Base-by-base conservation (phyloP, 2,888 invertebrate genomes). In the Coronaproctus castanopsis region DNA sequence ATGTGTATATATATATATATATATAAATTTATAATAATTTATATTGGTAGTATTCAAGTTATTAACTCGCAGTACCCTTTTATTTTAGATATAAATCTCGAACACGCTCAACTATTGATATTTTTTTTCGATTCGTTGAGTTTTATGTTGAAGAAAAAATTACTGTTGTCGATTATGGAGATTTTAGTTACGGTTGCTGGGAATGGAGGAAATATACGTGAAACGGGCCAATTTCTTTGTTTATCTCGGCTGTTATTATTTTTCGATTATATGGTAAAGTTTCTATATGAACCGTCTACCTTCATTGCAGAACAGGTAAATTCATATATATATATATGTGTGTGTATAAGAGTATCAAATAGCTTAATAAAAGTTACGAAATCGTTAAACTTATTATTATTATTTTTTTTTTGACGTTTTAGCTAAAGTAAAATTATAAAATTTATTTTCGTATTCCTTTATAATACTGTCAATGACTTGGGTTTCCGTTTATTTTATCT, bases 81-180 rank as follows among this genome's bases (percentile, higher is more conserved):
- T n/a, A n/a, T n/a, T 74, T 23, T 74, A 80, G 95, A 95, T 76
- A 75, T 96, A 62, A 96, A 95, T 71, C 90, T 95, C 56, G 96
- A 96, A 71, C 95, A 96, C 72, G 87, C 92, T 0, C 95, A 96
- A 71, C 76, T 96, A 49, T 73, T 96, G 63, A 78, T 96, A 8
- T 95, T 95, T 71, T 75, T 96, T 14, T 96, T 96, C 73, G 95
- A 96, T 72, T 90, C 92, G 0, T 74, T 96, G 62, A 92, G 91
- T 67, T 76, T 96, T 63, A 92, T 93, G 89, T 92, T 95, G 73
- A 96, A 95, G 74, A 96, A 96, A 72, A 86, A 88, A 1, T 87
- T 96, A 1, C 76, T 96, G 49, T 77, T 95, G 8, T 77, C 86
- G 66, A 84, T 87, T 36, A 84, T 87, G 1, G 85, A 86, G 63